Percentiles rank a stretch among this genome's conserved stretches.
Conservation (phyloP, 2,113 vertebrate genomes). For the Lota lota region DNA sequence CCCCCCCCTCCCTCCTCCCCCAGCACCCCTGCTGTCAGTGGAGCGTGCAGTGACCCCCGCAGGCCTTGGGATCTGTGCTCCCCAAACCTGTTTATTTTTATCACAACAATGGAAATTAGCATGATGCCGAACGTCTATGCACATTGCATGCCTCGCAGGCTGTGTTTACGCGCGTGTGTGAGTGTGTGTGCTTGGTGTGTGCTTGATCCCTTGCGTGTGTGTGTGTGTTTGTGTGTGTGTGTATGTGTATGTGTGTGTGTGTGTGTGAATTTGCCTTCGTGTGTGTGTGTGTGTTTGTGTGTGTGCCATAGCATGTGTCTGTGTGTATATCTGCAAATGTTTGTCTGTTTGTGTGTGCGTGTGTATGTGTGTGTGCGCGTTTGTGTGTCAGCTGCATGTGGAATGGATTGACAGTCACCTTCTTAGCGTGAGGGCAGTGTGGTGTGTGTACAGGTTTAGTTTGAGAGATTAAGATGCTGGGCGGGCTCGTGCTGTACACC, state of each 20-base stretch:
- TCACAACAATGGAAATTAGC: slow-evolving; percentile 79
- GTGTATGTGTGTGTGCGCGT: slow-evolving; percentile 19
- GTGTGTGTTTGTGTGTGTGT: neutral
- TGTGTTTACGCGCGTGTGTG: slow-evolving; percentile 38
- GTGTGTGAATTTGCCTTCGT: neutral
- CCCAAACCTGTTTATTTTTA: slow-evolving; percentile 79
- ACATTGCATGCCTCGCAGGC: slow-evolving; percentile 58
- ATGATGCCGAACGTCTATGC: slow-evolving; percentile 67
- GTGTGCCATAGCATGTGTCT: no score
- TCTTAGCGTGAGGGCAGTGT: slow-evolving; percentile 59
- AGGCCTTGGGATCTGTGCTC: slow-evolving; percentile 62
- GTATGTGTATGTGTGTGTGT: slow-evolving; percentile 1
- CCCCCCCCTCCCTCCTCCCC: neutral
- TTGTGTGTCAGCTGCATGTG: neutral
- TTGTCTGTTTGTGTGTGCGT: slow-evolving; percentile 14
- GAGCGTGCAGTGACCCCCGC: slow-evolving; percentile 66
- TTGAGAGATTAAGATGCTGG: slow-evolving; percentile 54
- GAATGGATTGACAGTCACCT: slow-evolving; percentile 65
- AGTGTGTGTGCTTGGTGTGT: slow-evolving; percentile 5
- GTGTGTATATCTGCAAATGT: slow-evolving; percentile 7
- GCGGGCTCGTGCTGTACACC: slow-evolving; percentile 39
- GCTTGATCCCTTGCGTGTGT: neutral
- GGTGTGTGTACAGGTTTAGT: slow-evolving; percentile 63
- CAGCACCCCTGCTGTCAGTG: slow-evolving; percentile 57
- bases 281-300: neutral